A percentile compares a stretch with the other conserved stretches of the same genome.
Conservation (phyloP, 2,797 vertebrate species). For the Tiaroga cobitis region DNA sequence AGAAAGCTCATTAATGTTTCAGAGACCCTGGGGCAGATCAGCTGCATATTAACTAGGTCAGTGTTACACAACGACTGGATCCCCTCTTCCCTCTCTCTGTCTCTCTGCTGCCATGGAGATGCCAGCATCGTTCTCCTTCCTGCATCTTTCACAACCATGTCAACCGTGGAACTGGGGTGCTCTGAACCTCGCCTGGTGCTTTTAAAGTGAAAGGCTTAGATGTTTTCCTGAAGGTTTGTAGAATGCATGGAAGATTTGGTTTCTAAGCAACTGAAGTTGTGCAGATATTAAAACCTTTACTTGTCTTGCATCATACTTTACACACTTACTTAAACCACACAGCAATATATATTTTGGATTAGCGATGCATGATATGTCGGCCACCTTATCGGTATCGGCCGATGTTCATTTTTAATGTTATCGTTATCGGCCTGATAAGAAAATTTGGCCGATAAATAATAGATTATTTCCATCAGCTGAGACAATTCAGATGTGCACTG, state of each 20-base stretch:
- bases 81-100: slow-evolving; percentile 56
- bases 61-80: slow-evolving; percentile 70
- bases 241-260: slow-evolving; percentile 16
- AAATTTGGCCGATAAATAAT: too few relatives aligned
- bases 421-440: too few relatives aligned
- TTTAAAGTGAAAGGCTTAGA: slow-evolving; percentile 31
- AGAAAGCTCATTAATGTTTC: slow-evolving; percentile 72
- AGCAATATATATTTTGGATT: neutral
- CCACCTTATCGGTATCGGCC: too few relatives aligned
- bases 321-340: slow-evolving; percentile 21
- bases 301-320: neutral
- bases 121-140: slow-evolving; percentile 51
- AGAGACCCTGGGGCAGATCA: slow-evolving; percentile 57
- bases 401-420: too few relatives aligned
- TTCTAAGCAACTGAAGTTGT: slow-evolving; percentile 29
- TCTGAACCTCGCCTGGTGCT: slow-evolving; percentile 16
- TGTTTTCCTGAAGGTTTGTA: slow-evolving; percentile 15
- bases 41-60: slow-evolving; percentile 79
- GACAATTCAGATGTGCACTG: too few relatives aligned
- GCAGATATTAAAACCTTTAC: neutral
- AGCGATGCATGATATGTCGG: too few relatives aligned
- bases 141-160: slow-evolving; percentile 45
- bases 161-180: slow-evolving; percentile 39
- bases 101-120: slow-evolving; percentile 59
- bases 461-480: too few relatives aligned